Evolutionary conservation across 2,113 vertebrate species (phyloP).

Genomic region (Microcebus griseorufus): DNA sequence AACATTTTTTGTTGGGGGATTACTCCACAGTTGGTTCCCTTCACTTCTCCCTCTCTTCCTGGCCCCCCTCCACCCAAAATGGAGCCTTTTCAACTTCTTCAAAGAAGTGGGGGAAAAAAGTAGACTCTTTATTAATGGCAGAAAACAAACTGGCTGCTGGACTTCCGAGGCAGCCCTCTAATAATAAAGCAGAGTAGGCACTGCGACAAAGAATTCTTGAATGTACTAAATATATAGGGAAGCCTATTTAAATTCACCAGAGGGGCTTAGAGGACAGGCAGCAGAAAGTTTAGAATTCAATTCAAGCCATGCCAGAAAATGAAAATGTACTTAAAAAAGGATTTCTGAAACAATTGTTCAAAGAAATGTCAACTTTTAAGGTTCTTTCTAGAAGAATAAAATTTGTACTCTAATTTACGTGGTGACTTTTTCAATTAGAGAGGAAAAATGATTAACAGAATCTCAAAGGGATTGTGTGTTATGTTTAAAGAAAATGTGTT

Average conservation of each 20-base stretch:
- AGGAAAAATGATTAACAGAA: conserved; percentile 62
- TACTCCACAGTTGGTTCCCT: conserved; percentile 83
- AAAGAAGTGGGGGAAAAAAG: conserved; percentile 84
- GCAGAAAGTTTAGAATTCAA: conserved; percentile 85
- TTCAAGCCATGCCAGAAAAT: conserved; percentile 85
- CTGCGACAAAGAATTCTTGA: conserved; percentile 87
- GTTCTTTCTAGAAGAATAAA: conserved; percentile 69
- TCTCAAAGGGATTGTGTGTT: conserved; percentile 59
- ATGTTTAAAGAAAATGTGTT: conserved; percentile 35
- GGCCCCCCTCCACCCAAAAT: conserved; percentile 81
- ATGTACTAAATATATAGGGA: conserved; percentile 87
- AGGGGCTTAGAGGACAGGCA: conserved; percentile 85
- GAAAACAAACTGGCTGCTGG: conserved; percentile 88
- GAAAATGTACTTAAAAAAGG: conserved; percentile 81
- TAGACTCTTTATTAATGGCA: conserved; percentile 88
- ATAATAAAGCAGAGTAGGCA: conserved; percentile 87
- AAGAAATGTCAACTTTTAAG: conserved; percentile 81
- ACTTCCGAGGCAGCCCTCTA: conserved; percentile 86
- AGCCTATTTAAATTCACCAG: conserved; percentile 87
- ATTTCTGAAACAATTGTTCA: conserved; percentile 82
- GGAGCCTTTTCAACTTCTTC: conserved; percentile 88
- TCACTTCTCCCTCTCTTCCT: conserved; percentile 81
- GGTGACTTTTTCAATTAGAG: conserved; percentile 69
- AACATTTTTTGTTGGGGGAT: conserved; percentile 84
- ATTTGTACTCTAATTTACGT: conserved; percentile 65